Base-by-base conservation (phyloP, 2,888 invertebrate species). In the Rosalia funebris region DNA sequence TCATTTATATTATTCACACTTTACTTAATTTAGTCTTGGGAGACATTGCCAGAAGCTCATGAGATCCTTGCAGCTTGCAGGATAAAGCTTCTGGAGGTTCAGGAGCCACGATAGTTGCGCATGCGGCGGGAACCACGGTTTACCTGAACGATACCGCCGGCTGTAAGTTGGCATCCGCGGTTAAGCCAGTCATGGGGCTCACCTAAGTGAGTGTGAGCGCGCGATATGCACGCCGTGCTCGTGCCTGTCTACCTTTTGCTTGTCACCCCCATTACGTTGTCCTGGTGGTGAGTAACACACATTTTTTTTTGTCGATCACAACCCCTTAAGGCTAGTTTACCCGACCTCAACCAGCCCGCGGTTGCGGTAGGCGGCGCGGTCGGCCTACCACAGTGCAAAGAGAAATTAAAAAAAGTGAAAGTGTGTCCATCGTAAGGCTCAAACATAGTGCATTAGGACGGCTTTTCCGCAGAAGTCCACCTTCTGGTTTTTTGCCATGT, bases 231-330 rank as follows among this genome's bases (percentile, higher is more conserved):
- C 78, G 77, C 90, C 82, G 87, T 91, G 84, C 87, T 91, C 84
- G 89, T 92, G 85, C 89, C 91, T 84, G 87, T 91, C 82, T 91
- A 91, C 84, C 87, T 93, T 82, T 88, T 92, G 86, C 88, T 93
- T 84, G 89, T 92, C 86, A 91, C 91, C 87, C 92, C 92, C 85
- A 90, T 92, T 85, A 91, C 91, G 82, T 91, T 91, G 83, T 89
- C 91, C 81, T 91, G 92, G 88, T 92, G 93, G 93, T 93, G 85
- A 91, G 92, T 91, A 79, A 63, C 48, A 60, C 37, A 25, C 36
- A 47, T 48, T 42, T 47, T 60, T 20, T 50, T 50, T 39, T 20
- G 10, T 39, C 15, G 50, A 37, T 19, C 19, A 48, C 34, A 36
- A n/a, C 19, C 34, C 4, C 36, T 11, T 36, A n/a, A n/a, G n/a